Percentiles rank a stretch among this genome's conserved stretches.
Evolutionary conservation across 1,140 invertebrate genomes (phyloP).

Genomic region (Hyposmocoma kahamanoa): DNA sequence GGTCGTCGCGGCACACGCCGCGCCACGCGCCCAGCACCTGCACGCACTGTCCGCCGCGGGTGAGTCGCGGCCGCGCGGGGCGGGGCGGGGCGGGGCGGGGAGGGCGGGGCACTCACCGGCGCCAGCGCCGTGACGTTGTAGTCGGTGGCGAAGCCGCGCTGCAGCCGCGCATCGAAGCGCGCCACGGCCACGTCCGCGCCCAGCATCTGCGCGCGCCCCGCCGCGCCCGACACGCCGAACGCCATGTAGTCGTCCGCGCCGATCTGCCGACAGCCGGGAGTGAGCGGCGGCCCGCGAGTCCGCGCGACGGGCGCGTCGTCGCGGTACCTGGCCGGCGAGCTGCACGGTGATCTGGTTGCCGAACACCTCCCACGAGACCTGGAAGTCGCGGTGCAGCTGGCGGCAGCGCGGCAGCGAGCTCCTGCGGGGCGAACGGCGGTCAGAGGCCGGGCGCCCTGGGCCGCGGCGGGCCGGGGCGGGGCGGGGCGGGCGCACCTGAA

Average conservation of each 20-base stretch:
- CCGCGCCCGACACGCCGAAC: constrained; percentile 88
- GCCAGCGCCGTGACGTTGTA: constrained; percentile 90
- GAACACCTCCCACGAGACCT: constrained; percentile 92
- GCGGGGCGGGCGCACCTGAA: constrained; percentile 89
- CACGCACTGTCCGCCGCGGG: constrained; percentile 77
- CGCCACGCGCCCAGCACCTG: constrained; percentile 88
- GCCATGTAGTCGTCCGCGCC: constrained; percentile 88
- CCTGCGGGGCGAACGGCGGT: constrained; percentile 89
- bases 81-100: neutral
- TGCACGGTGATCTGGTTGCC: constrained; percentile 92
- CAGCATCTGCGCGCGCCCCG: constrained; percentile 84
- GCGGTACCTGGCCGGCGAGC: constrained; percentile 83
- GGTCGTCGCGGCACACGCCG: constrained; percentile 88
- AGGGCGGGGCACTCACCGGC: constrained; percentile 75
- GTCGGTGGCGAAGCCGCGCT: constrained; percentile 83
- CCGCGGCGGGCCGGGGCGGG: constrained; percentile 77
- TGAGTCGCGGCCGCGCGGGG: neutral
- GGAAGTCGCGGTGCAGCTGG: constrained; percentile 87
- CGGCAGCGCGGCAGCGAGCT: constrained; percentile 88
- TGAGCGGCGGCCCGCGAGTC: too few relatives aligned
- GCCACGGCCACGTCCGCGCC: constrained; percentile 89
- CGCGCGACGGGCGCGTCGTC: neutral
- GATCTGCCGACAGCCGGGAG: too few relatives aligned
- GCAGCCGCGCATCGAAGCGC: constrained; percentile 78
- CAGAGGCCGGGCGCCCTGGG: constrained; percentile 87